Evolutionary conservation across 2,113 vertebrate species (phyloP).

Genomic region (Heliornis fulica): DNA sequence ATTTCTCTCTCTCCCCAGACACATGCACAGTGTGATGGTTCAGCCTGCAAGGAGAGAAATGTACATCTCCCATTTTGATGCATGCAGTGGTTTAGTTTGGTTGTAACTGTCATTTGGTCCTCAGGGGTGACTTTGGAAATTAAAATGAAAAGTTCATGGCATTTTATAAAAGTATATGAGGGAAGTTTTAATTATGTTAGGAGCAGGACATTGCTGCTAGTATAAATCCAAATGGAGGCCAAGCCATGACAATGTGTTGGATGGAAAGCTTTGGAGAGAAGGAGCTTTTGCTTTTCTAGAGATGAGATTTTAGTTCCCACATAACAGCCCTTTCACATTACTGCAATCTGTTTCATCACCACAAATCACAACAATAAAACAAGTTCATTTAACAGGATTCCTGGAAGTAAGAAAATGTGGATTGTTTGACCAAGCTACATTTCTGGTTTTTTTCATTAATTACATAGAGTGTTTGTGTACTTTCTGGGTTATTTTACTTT

Average conservation of each 20-base stretch:
- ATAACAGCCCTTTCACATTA: neutral
- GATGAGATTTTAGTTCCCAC: neutral
- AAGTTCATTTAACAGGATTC: neutral
- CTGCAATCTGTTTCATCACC: neutral
- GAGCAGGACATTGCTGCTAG: neutral
- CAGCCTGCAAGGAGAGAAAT: neutral
- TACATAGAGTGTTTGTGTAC: neutral
- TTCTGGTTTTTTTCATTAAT: neutral
- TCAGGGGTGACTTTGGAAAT: neutral
- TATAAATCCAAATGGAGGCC: neutral
- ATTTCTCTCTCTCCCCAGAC: rapidly evolving
- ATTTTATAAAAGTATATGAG: neutral
- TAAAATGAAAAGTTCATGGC: neutral
- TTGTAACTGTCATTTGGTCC: neutral
- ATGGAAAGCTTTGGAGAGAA: neutral
- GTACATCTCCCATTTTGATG: neutral
- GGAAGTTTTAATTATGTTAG: neutral
- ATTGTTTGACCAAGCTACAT: neutral
- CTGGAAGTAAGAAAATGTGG: neutral
- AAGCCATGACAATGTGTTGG: neutral
- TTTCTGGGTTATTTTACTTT: neutral
- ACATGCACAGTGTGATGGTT: neutral
- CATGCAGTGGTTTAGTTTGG: neutral
- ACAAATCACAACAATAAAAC: neutral
- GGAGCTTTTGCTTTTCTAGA: neutral